Conservation (phyloP, 2,113 vertebrate genomes). For the Tiliqua scincoides region DNA sequence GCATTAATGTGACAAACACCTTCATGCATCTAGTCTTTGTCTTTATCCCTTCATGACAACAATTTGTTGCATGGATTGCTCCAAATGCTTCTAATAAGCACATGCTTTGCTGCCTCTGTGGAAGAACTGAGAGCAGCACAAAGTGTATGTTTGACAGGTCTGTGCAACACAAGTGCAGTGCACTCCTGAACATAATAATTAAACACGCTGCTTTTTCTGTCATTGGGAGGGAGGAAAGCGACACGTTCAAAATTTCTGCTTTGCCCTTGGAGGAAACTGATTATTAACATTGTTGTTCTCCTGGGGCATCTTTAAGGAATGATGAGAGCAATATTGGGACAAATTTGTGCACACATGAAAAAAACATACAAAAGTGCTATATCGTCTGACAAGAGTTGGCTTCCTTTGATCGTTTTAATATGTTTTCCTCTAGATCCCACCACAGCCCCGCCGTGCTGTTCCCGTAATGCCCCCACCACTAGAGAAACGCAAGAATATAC, state of each 20-base stretch:
- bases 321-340: conserved; percentile 49
- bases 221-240: conserved; percentile 53
- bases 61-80: conserved; percentile 65
- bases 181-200: conserved; percentile 67
- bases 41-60: conserved; percentile 59
- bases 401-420: conserved; percentile 59
- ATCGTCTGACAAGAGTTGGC: conserved; percentile 23
- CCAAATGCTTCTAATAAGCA: conserved; percentile 48
- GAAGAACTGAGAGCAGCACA: conserved; percentile 55
- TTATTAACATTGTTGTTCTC: conserved; percentile 50
- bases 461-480: conserved; percentile 90
- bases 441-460: conserved; percentile 85
- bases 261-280: conserved; percentile 55
- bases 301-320: conserved; percentile 35
- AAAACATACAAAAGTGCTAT: not conserved
- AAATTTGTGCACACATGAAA: conserved; percentile 16
- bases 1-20: conserved; percentile 41
- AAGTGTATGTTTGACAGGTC: conserved; percentile 64
- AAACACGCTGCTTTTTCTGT: conserved; percentile 68
- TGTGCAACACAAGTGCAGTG: conserved; percentile 19
- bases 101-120: conserved; percentile 62
- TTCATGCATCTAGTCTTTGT: conserved; percentile 35
- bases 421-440: conserved; percentile 80
- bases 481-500: conserved; percentile 84
- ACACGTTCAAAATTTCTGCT: conserved; percentile 49